Base-by-base conservation (phyloP, 2,113 vertebrate genomes). In the Stictonetta naevosa region DNA sequence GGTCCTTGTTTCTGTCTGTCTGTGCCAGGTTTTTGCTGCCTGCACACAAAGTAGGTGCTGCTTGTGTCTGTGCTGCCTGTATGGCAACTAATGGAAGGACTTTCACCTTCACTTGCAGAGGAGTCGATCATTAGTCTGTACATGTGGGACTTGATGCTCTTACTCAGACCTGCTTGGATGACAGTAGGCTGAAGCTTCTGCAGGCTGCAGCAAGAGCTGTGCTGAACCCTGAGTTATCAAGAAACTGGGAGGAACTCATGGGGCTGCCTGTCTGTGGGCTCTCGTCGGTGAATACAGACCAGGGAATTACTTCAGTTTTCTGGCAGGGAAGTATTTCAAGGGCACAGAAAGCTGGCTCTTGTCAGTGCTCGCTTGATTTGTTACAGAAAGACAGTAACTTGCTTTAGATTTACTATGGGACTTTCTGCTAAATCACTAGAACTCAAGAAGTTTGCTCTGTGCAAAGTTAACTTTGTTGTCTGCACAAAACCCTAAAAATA, bases 321-420 rank as follows among this genome's bases (percentile, higher is more conserved):
- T 19, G 16, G n/a, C 92, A 78, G 36, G 20, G 31, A 63, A 62
- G 33, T 71, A 26, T 92, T 94, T 94, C 59, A 80, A 87, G 83
- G 64, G 42, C 75, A 60, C 48, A 56, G 44, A 66, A 38, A 94
- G 50, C 62, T 69, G 42, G 11, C 52, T 88, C 25, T 72, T 91
- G 59, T 88, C 69, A 59, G 31, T 72, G 29, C 82, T 78, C 67
- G 46, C 62, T 59, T 95, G 75, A 68, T 95, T 92, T 91, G 67
- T 90, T 90, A 52, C 8, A 46, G 77, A 81, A 80, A 95, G 85
- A 36, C 29, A 85, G 56, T 58, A 42, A 93, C 86, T 92, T 82
- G n/a, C 36, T 62, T n/a, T 79, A 46, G 83, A 94, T 92, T 94
- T 95, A 94, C 68, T 90, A 64, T 82, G 63, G 53, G 67, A 69